These are phyloP conservation scores for Eucriotettix oculatus DNA, from an alignment of 2,888 invertebrate species.

Conservation along the genomic window DNA sequence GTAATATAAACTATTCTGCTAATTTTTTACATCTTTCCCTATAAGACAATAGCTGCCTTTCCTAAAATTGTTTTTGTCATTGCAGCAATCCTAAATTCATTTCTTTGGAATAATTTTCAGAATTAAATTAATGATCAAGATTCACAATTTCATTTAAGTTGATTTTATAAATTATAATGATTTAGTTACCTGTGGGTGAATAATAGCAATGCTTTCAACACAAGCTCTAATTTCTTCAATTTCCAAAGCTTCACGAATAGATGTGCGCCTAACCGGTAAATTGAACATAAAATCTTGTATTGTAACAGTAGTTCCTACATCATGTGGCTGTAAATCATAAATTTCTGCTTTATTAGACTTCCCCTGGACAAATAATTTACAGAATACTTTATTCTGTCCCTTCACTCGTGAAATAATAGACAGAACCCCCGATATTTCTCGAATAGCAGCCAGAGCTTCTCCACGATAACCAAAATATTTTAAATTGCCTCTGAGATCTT, in stretches of 20 bases:
- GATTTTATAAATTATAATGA: too few species aligned
- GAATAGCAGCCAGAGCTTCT: slow-evolving; percentile 46
- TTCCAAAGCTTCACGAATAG: slow-evolving; percentile 34
- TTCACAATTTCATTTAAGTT: too few species aligned
- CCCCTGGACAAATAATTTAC: slow-evolving; percentile 36
- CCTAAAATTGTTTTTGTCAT: too few species aligned
- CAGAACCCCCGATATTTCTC: slow-evolving; percentile 35
- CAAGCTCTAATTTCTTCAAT: slow-evolving; percentile 38
- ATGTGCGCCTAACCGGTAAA: slow-evolving; percentile 40
- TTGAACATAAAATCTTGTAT: slow-evolving; percentile 46
- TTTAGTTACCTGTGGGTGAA: slow-evolving; percentile 34
- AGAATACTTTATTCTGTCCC: slow-evolving; percentile 33
- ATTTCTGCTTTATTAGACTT: slow-evolving; percentile 24
- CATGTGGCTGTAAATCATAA: slow-evolving; percentile 31
- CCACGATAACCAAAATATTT: slow-evolving; percentile 49
- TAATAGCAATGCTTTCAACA: slow-evolving; percentile 44
- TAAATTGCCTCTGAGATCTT: slow-evolving; percentile 33
- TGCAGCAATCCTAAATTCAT: too few species aligned
- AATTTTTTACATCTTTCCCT: too few species aligned
- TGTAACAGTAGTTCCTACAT: slow-evolving; percentile 54
- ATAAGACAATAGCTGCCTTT: too few species aligned
- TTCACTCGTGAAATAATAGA: slow-evolving; percentile 39
- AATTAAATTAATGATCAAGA: too few species aligned
- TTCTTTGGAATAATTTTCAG: too few species aligned
- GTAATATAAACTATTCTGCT: too few species aligned